Evolutionary conservation across 2,113 vertebrate genomes (phyloP).

Genomic region (Lasiurus borealis): DNA sequence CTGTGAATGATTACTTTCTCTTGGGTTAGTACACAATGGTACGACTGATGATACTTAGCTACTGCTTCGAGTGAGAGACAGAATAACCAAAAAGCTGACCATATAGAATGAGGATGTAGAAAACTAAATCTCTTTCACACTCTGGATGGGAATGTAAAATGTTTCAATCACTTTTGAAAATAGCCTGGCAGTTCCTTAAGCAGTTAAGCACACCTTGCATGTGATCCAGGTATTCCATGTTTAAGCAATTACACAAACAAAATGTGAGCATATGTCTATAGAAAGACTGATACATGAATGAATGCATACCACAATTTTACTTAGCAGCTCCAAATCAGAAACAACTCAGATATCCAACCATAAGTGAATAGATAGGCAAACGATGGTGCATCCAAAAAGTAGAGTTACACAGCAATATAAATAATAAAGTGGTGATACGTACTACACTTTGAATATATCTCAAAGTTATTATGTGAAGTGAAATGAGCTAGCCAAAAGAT

Average conservation of each 20-base stretch:
- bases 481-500: not conserved
- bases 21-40: not conserved
- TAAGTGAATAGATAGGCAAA: not conserved
- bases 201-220: not conserved
- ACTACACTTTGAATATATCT: not conserved
- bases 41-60: not conserved
- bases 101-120: not conserved
- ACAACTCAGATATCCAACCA: not conserved
- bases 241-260: not conserved
- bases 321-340: not conserved
- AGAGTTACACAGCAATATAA: not conserved
- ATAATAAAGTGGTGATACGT: not conserved
- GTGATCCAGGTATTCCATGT: not conserved
- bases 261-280: not conserved
- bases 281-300: not conserved
- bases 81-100: not conserved
- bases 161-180: not conserved
- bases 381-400: not conserved
- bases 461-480: not conserved
- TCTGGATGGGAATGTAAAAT: not conserved
- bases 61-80: not conserved
- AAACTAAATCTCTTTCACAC: not conserved
- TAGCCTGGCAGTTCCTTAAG: not conserved
- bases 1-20: not conserved
- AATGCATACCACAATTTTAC: not conserved